phyloP scores from a whole-genome alignment of 2,888 invertebrate genomes.

The Polymixis flavicincta region DNA sequence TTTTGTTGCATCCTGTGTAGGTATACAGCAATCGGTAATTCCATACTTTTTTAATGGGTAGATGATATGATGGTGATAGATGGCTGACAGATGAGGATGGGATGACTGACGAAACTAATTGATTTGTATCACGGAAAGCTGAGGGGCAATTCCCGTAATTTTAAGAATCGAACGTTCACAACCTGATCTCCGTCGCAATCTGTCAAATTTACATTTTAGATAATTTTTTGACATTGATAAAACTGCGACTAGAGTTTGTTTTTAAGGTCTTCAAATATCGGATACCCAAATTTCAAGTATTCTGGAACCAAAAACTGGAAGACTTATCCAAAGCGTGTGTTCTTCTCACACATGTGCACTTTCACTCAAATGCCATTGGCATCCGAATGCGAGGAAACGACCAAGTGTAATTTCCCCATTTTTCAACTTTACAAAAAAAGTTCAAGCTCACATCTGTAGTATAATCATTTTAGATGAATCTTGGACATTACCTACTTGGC shows the following conservation, averaged over 20 bases:
- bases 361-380: background rate
- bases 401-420: conserved; percentile 12
- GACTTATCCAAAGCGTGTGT: background rate
- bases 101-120: background rate
- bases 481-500: background rate
- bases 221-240: too few species aligned
- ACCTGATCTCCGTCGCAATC: too few species aligned
- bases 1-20: too few species aligned
- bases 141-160: too few species aligned
- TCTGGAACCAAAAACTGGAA: background rate
- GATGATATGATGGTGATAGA: too few species aligned
- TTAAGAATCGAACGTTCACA: too few species aligned
- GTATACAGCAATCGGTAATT: too few species aligned
- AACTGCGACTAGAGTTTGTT: too few species aligned
- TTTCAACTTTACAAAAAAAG: conserved; percentile 21
- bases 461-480: conserved; percentile 12
- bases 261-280: background rate
- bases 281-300: background rate
- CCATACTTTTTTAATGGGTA: too few species aligned
- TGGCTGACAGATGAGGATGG: too few species aligned
- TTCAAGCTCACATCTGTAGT: conserved; percentile 21
- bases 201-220: too few species aligned
- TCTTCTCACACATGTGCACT: background rate
- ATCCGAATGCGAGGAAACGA: conserved; percentile 18
- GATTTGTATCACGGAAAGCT: background rate